Evolutionary conservation across 2,888 invertebrate species (phyloP), one percentile per base, ranked within the genome.

Genomic region (Phaedon cochleariae): DNA sequence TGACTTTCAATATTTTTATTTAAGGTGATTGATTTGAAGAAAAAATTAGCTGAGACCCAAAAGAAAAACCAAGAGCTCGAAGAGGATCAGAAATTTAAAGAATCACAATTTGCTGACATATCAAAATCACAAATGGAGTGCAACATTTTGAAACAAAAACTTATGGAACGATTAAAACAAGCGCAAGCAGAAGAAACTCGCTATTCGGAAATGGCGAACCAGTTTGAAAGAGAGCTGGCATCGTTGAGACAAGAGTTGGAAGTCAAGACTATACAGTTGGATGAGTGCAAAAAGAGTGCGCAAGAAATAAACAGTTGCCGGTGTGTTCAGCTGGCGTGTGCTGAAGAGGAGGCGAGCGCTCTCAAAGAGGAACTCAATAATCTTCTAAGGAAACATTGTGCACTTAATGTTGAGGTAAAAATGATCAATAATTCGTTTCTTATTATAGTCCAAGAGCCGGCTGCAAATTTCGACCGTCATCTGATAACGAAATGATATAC

Each of bases 341-440:
- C 76, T 3, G 76, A 80, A 64, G 77, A 81, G 54, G 80, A 82
- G 69, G 74, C 80, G n/a, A 64, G 67, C 21, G 58, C 55, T 45
- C 67, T 83, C 53, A 82, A 80, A 64, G 74, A 75, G 17, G 79
- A 82, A 66, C 65, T 81, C 45, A 77, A 77, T 55, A 72, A 67
- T 10, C 48, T 80, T 45, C 57, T 80, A 3, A 77, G 78, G 49
- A 74, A 76, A 34, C 79, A 81, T 37, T 65, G 70, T 34, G 62
- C 66, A 5, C 51, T 81, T 12, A 78, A 78, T 60, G 51, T 64
- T 29, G 81, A 83, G 72, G 80, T 80, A 69, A 67, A 48, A 63
- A 45, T 29, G n/a, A 20, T 62, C 18, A 15, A 46, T n/a, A 52
- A 10, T 49, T 37, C 12, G 20, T 53, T 54, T 10, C 29, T 46